Evolutionary conservation across 2,113 vertebrate species (phyloP).

Genomic region (Pseudopipra pipra): DNA sequence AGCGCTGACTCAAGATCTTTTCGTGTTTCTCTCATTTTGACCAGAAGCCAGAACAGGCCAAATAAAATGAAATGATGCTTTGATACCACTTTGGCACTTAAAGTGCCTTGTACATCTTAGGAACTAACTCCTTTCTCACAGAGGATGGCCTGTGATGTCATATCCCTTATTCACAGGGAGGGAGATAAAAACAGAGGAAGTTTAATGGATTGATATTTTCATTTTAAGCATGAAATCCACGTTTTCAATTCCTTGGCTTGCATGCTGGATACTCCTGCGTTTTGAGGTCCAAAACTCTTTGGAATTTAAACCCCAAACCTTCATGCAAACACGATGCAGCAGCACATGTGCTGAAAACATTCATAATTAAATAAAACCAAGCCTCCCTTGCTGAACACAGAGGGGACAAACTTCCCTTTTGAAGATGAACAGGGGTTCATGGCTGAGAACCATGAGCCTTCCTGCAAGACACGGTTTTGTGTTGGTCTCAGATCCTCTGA

Average conservation of each 20-base stretch:
- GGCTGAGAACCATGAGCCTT: neutral
- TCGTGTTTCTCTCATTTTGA: neutral
- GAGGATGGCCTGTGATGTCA: neutral
- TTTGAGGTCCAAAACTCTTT: neutral
- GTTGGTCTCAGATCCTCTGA: neutral
- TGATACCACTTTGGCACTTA: neutral
- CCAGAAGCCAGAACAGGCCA: neutral
- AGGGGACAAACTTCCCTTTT: neutral
- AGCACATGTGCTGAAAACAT: neutral
- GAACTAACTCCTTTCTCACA: neutral
- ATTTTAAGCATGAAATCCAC: neutral
- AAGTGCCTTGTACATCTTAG: neutral
- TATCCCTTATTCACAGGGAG: neutral
- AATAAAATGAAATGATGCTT: neutral
- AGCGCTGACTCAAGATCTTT: neutral
- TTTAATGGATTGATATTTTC: neutral
- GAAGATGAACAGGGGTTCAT: neutral
- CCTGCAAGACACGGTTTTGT: fast-evolving
- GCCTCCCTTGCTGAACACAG: neutral
- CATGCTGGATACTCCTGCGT: neutral
- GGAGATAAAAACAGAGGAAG: neutral
- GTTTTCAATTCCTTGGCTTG: neutral
- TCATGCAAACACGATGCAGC: neutral
- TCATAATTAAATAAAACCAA: neutral
- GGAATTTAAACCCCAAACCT: neutral